phyloP scores from a whole-genome alignment of 2,888 invertebrate genomes.

The Nematopogon swammerdamellus region DNA sequence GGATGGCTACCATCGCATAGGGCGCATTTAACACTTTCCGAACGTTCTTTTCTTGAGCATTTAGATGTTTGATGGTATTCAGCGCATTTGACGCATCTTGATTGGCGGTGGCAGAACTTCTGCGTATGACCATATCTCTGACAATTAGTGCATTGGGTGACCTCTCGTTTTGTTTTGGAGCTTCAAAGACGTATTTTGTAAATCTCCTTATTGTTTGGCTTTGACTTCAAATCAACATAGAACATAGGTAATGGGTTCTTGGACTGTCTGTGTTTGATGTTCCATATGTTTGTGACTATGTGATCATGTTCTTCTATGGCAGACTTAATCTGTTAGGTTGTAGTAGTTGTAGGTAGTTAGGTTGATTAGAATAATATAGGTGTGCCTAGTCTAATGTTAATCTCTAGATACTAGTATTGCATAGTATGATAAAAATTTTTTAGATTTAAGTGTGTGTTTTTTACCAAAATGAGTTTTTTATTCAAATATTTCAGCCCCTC shows the following conservation, averaged over 20 bases:
- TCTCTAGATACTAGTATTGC: no score
- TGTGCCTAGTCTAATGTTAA: no score
- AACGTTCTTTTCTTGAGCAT: constrained; percentile 10
- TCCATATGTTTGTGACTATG: not conserved
- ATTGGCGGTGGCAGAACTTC: constrained; percentile 11
- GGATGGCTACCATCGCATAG: constrained; percentile 15
- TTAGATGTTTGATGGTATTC: constrained; percentile 8
- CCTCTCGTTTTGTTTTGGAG: constrained; percentile 11
- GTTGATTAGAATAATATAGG: no score
- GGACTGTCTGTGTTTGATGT: not conserved
- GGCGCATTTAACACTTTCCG: constrained; percentile 12
- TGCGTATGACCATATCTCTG: constrained; percentile 15
- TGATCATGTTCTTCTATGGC: not conserved
- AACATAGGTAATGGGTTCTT: not conserved
- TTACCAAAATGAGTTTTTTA: no score
- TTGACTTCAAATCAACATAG: not conserved
- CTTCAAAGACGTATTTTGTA: constrained; percentile 7
- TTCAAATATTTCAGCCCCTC: no score
- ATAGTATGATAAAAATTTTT: no score
- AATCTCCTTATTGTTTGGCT: not conserved
- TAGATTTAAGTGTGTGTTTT: not conserved
- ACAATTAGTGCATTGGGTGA: constrained; percentile 14
- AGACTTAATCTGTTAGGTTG: not conserved
- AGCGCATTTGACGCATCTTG: constrained; percentile 15
- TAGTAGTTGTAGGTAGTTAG: no score